phyloP scores from a whole-genome alignment of 1,140 invertebrate genomes.

The Drosophila prosaltans region DNA sequence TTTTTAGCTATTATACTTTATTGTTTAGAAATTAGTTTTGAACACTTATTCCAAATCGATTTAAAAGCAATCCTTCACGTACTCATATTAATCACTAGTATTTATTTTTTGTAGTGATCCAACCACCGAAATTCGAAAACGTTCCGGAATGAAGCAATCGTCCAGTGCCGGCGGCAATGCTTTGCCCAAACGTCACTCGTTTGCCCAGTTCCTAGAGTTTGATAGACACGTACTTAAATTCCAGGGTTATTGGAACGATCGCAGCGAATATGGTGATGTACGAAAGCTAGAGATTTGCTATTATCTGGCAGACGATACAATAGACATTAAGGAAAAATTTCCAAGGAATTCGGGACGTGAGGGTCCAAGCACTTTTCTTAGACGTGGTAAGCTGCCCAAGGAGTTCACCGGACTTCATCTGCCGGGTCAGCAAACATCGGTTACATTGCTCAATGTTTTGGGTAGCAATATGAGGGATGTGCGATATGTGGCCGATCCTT shows the following conservation, averaged over 20 bases:
- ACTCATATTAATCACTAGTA: background rate
- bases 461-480: constrained; percentile 85
- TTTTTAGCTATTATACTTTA: too few relatives aligned
- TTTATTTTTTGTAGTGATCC: constrained; percentile 82
- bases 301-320: constrained; percentile 94
- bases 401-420: constrained; percentile 84
- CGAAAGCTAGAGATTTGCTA: constrained; percentile 91
- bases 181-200: constrained; percentile 80
- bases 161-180: constrained; percentile 10
- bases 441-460: constrained; percentile 89
- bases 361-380: constrained; percentile 88
- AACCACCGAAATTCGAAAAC: constrained; percentile 83
- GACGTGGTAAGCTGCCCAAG: constrained; percentile 91
- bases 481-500: constrained; percentile 86
- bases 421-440: constrained; percentile 85
- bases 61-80: background rate
- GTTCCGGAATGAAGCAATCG: constrained; percentile 65
- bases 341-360: constrained; percentile 88
- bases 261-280: constrained; percentile 88
- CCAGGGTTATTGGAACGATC: constrained; percentile 95
- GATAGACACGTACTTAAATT: constrained; percentile 92
- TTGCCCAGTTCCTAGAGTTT: constrained; percentile 90
- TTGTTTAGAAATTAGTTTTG: too few relatives aligned
- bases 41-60: too few relatives aligned
- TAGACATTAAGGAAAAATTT: constrained; percentile 92